Percentiles rank a stretch among this genome's conserved stretches.
These are phyloP conservation scores for Drosophila teissieri DNA, from an alignment of 1,140 invertebrate genomes.

Conservation along the genomic window DNA sequence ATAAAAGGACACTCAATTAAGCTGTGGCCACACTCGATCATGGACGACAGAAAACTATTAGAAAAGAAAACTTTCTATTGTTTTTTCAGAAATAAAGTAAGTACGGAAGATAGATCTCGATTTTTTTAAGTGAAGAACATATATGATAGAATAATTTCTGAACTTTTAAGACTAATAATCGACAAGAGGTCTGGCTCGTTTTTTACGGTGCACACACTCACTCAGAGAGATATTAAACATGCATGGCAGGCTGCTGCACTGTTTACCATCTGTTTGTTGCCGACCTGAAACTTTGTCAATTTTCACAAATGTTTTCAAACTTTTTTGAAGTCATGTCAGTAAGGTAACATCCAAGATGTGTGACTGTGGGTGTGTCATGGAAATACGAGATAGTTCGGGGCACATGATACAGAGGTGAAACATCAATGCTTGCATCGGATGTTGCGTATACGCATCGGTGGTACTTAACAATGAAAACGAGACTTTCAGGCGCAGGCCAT, in stretches of 20 bases:
- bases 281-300: constrained; percentile 61
- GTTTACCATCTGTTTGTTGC: constrained; percentile 58
- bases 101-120: neutral
- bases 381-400: constrained; percentile 25
- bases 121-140: neutral
- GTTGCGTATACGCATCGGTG: constrained; percentile 19
- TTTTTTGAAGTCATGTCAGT: constrained; percentile 57
- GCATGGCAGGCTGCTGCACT: constrained; percentile 46
- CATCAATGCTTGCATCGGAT: constrained; percentile 4
- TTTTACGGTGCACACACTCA: constrained; percentile 9
- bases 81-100: too few species aligned
- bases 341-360: constrained; percentile 23
- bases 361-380: constrained; percentile 21
- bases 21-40: neutral
- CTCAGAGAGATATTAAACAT: constrained; percentile 41
- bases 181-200: neutral
- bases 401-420: constrained; percentile 3
- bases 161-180: too few species aligned
- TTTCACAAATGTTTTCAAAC: constrained; percentile 55
- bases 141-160: too few species aligned
- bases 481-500: neutral
- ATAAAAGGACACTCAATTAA: neutral
- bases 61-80: too few species aligned
- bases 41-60: neutral
- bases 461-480: constrained; percentile 12